These are phyloP conservation scores for Galago senegalensis DNA, from an alignment of 2,797 vertebrate genomes.

Conservation along the genomic window DNA sequence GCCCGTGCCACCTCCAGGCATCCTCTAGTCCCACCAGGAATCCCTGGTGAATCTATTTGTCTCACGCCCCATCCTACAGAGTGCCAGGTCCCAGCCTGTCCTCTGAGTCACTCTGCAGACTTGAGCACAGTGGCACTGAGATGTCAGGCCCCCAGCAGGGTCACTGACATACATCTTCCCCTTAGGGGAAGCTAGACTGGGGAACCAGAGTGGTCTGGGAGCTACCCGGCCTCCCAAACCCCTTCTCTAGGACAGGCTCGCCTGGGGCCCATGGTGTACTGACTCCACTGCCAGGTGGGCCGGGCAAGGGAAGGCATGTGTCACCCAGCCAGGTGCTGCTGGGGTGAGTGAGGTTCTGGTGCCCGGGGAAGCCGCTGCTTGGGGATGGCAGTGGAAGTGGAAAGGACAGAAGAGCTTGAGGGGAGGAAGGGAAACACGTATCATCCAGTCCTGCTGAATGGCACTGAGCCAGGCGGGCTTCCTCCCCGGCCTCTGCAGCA, in stretches of 20 bases:
- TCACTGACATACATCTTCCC: not conserved
- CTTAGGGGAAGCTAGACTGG: no score
- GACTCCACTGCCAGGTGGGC: not conserved
- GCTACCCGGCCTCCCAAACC: not conserved
- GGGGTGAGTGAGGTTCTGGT: not conserved
- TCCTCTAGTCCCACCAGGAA: no score
- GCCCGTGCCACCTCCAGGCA: accelerated
- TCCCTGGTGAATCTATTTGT: not conserved
- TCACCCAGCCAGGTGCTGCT: not conserved
- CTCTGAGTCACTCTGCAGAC: not conserved
- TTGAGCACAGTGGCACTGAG: accelerated
- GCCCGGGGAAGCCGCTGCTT: not conserved
- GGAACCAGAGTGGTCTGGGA: not conserved
- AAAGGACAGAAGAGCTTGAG: not conserved
- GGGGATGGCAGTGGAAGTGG: accelerated
- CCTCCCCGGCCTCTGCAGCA: accelerated
- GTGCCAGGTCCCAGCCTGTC: accelerated
- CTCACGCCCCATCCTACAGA: not conserved
- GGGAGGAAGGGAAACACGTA: not conserved
- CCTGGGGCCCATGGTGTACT: accelerated
- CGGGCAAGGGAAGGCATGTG: not conserved
- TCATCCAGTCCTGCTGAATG: not conserved
- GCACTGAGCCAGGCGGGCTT: accelerated
- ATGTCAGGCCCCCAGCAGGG: not conserved
- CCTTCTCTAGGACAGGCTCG: not conserved